Conservation (phyloP, 2,888 invertebrate species). For the Patella pellucida region DNA sequence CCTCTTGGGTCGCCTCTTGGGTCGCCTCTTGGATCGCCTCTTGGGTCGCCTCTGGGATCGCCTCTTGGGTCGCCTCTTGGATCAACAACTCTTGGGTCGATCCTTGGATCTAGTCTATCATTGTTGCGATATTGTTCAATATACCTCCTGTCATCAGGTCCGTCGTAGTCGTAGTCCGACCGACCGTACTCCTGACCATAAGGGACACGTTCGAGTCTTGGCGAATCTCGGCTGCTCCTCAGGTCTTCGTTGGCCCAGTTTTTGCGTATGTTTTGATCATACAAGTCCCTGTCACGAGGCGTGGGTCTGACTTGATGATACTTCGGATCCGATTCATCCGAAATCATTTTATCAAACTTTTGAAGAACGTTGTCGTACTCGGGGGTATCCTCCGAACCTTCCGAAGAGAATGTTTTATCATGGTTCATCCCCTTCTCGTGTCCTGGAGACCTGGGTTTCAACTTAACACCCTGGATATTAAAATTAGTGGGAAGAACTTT, state of each 20-base stretch:
- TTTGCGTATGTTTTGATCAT: background rate
- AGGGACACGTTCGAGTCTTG: background rate
- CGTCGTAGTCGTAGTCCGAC: background rate
- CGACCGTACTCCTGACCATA: background rate
- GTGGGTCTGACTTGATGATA: background rate
- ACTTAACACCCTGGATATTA: constrained; percentile 29
- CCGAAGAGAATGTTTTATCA: constrained; percentile 15
- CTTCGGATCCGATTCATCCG: background rate
- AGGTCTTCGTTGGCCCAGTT: background rate
- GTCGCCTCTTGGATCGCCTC: background rate
- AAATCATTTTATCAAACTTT: background rate
- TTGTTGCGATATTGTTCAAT: constrained; percentile 24
- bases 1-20: background rate
- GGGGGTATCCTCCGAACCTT: background rate
- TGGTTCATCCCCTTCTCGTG: constrained; percentile 16
- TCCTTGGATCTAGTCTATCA: background rate
- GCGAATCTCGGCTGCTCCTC: background rate
- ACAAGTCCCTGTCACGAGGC: background rate
- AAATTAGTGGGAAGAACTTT: constrained; percentile 57
- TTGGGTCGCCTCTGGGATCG: background rate
- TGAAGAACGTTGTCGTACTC: background rate
- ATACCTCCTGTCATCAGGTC: constrained; percentile 24
- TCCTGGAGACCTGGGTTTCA: constrained; percentile 32
- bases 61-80: background rate
- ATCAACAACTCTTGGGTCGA: background rate